Base-by-base conservation (phyloP, 1,140 invertebrate genomes). In the Oncopeltus fasciatus region DNA sequence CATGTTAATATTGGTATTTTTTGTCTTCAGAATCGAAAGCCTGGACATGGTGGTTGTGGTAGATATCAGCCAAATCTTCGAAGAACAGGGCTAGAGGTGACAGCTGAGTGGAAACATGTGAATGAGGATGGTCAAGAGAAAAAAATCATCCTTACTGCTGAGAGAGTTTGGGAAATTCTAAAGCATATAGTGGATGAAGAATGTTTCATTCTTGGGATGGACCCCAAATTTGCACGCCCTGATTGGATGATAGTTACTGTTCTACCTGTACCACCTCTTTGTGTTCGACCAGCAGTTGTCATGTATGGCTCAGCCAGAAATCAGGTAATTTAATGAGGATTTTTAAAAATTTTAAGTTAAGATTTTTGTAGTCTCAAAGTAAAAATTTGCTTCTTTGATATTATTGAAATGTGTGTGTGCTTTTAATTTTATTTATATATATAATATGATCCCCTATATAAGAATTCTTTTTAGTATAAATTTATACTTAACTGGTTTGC, bases 171-270 rank as follows among this genome's bases (percentile, higher is more conserved):
- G 79, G 95, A 98, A 76, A 96, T 99, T 65, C 83, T 99, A 14
- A 96, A 95, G 74, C 87, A 93, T 68, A 98, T 99, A 53, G 87
- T 90, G 70, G 97, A 99, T 75, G 96, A 99, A 71, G 96, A 99
- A 70, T 95, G 92, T 65, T 86, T 90, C 64, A 88, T 97, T 57
- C 74, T 99, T 53, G 96, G 95, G 56, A 95, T 95, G 90, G 92
- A 96, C 72, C 90, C 91, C 0, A 91, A 92, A 72, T 98, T 86
- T 76, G 90, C 95, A 0, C 79, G 96, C 57, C 97, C 97, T 14
- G 96, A 99, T 79, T 99, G 96, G 95, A 98, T 99, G 95, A 88
- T 99, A 51, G 80, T 95, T 1, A 98, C 95, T 8, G 93, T 97
- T 3, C 74, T 99, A 58, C 96, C 97, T 8, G 97, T 99, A 0